A percentile compares a stretch with the other conserved stretches of the same genome.
Evolutionary conservation across 2,797 vertebrate genomes (phyloP).

Genomic region (Acridotheres tristis): DNA sequence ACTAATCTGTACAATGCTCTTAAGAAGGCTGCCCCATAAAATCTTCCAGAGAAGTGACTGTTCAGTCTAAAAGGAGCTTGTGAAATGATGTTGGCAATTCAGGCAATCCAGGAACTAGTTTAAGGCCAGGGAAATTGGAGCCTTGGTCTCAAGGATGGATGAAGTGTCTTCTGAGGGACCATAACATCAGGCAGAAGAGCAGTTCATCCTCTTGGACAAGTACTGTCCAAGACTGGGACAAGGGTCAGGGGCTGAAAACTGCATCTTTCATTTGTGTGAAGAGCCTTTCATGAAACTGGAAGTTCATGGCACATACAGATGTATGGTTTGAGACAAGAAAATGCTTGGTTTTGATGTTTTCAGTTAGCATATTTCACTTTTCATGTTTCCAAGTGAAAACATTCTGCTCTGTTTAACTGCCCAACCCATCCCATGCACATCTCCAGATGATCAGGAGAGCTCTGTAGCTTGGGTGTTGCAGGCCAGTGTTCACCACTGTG

Average conservation of each 20-base stretch:
- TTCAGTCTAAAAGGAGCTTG: neutral
- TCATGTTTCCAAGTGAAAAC: neutral
- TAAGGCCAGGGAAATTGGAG: neutral
- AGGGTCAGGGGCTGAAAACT: neutral
- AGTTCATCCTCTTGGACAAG: neutral
- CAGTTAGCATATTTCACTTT: neutral
- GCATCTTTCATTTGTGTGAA: neutral
- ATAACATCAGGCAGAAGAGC: neutral
- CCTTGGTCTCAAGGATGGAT: neutral
- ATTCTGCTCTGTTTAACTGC: neutral
- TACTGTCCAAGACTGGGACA: neutral
- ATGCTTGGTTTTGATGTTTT: neutral
- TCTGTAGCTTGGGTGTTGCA: neutral
- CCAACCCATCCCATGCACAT: neutral
- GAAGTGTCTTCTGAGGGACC: neutral
- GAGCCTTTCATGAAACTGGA: neutral
- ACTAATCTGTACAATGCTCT: neutral
- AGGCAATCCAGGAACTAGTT: neutral
- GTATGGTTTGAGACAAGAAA: neutral
- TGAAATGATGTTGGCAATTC: neutral
- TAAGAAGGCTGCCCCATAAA: neutral
- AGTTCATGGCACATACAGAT: neutral
- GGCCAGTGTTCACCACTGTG: rapidly evolving
- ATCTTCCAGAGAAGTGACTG: neutral
- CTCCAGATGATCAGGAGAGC: neutral